Evolutionary conservation across 1,140 invertebrate genomes (phyloP).

Genomic region (Drosophila nigrodunni): DNA sequence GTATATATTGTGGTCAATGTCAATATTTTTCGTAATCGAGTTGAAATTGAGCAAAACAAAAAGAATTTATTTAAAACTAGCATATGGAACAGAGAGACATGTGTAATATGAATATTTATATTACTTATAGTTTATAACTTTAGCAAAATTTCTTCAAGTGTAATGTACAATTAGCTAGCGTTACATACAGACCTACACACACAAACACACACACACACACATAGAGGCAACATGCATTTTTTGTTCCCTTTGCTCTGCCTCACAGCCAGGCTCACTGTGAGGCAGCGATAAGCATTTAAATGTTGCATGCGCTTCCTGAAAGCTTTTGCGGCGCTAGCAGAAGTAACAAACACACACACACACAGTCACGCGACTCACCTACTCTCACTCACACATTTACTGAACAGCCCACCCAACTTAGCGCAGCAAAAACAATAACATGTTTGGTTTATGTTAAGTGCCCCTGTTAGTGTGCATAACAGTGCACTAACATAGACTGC

Average conservation of each 20-base stretch:
- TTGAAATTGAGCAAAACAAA: constrained; percentile 9
- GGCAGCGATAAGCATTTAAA: constrained; percentile 5
- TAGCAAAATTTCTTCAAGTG: constrained; percentile 76
- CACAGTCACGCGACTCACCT: constrained; percentile 5
- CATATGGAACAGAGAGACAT: constrained; percentile 17
- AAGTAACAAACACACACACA: neutral
- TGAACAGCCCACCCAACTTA: constrained; percentile 46
- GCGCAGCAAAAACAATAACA: constrained; percentile 25
- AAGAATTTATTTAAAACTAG: constrained; percentile 64
- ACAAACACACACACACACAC: constrained; percentile 3
- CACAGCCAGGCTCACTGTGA: constrained; percentile 9
- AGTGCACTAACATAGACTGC: constrained; percentile 1
- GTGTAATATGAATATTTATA: constrained; percentile 37
- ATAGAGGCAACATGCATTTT: constrained; percentile 29
- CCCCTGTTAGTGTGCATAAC: neutral
- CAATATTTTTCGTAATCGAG: constrained; percentile 28
- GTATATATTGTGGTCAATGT: constrained; percentile 12
- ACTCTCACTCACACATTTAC: neutral
- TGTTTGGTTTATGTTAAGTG: constrained; percentile 3
- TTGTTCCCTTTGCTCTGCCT: constrained; percentile 6
- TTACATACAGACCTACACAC: constrained; percentile 22
- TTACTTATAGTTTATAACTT: constrained; percentile 27
- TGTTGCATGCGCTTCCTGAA: constrained; percentile 32
- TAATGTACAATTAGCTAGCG: constrained; percentile 73
- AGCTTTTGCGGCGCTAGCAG: constrained; percentile 15